Conservation (phyloP, 2,888 invertebrate species). For the Eumacrocentrus americanus region DNA sequence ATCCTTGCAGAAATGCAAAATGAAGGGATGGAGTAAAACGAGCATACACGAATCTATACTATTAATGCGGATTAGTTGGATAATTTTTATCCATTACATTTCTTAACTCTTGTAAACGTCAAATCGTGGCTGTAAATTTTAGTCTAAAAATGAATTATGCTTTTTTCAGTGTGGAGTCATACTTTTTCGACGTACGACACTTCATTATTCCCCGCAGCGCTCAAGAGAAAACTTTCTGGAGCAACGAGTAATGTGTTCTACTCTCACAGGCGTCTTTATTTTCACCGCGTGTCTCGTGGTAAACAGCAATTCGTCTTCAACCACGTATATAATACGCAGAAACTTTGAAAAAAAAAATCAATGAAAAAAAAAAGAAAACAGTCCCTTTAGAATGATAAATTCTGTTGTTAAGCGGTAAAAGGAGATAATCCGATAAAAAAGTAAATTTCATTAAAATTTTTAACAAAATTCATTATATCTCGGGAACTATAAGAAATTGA, state of each 20-base stretch:
- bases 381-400: too few relatives aligned
- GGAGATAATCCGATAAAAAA: too few relatives aligned
- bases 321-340: background rate
- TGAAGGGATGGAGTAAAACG: too few relatives aligned
- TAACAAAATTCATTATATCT: too few relatives aligned
- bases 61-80: background rate
- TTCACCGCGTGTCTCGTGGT: background rate
- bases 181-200: constrained; percentile 1
- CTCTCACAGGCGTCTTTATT: background rate
- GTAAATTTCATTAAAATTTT: too few relatives aligned
- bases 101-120: background rate
- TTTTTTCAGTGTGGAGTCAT: background rate
- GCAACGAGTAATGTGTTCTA: background rate
- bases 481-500: too few relatives aligned
- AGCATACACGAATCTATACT: background rate
- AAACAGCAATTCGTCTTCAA: constrained; percentile 21
- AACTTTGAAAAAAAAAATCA: background rate
- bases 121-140: background rate
- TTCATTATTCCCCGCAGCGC: constrained; percentile 1
- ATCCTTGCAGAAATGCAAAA: too few relatives aligned
- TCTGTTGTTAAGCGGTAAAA: too few relatives aligned
- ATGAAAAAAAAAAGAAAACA: too few relatives aligned
- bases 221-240: constrained; percentile 5
- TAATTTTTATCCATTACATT: background rate
- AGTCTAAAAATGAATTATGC: background rate